Evolutionary conservation across 53 echinoderm and acorn worm genomes (phyloP), one percentile per base, ranked within the genome.

Genomic region (Glandiceps talaboti): DNA sequence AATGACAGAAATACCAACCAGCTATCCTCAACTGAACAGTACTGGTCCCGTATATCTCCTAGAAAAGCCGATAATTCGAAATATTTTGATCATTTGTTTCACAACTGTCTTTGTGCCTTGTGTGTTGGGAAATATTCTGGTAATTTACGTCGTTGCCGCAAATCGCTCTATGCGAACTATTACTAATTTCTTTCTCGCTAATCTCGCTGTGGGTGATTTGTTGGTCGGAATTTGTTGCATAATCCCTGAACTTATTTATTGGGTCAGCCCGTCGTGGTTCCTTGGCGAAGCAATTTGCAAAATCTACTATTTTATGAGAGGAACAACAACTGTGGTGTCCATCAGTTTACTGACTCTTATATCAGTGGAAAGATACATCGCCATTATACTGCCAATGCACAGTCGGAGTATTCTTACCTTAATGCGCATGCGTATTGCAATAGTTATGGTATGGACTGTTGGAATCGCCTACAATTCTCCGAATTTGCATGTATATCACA

Each of bases 121-220:
- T 28, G 76, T 95, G 1, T 74, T 76, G 27, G 95, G 95, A 29
- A 95, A 95, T 77, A 81, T 90, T 0, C 90, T 95, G 12, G 95
- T 95, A 33, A 88, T 95, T 33, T 90, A 84, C 80, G 95, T 95
- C 76, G 92, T 95, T 1, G 76, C 88, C 1, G 82, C 84, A 6
- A 95, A 95, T 32, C 79, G 85, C 72, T 90, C 86, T 64, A 90
- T 95, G 90, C 86, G 85, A 74, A 95, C 95, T 1, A 90, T 92
- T 28, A 95, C 95, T 25, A 95, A 95, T 75, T 95, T 95, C 77
- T 95, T 95, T 86, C 85, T 95, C 25, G 88, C 90, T 1, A 95
- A 95, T 73, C 83, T 95, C 26, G 95, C 95, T 14, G 83, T 95
- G 0, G 92, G 90, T 12, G 95, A 95, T 33, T 74, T 95, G 14